Base-by-base conservation (phyloP, 2,797 vertebrate genomes). In the Florisuga fusca region DNA sequence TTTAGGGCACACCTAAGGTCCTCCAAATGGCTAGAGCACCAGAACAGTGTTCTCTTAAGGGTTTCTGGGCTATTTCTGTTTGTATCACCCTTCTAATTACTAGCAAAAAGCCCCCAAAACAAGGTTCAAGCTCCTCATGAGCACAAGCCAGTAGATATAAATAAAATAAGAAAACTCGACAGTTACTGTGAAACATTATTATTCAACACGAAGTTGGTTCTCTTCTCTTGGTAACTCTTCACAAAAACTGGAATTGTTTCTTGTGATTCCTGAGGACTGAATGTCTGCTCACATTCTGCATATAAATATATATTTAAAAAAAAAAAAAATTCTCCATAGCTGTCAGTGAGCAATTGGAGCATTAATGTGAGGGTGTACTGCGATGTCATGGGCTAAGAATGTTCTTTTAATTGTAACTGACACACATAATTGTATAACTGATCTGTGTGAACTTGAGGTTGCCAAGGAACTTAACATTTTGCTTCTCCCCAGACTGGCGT, bases 321-420 rank as follows among this genome's bases (percentile, higher is more conserved):
- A 91, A 26, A 33, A 91, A 80, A 87, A 36, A 36, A 88, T 34
- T 68, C 89, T 95, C 95, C 94, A 58, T 92, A 86, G 84, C 80
- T 95, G 80, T 84, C 93, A 95, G 90, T 34, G 78, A 92, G 94
- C 85, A 90, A 91, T 17, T 18, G 83, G 95, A 96, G 95, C 93
- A 96, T 45, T 80, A 4, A 69, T 87, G 77, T 80, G 94, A 97
- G 93, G 96, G 95, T 96, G 95, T 77, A 93, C 68, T 93, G 92
- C 22, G 59, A 89, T 83, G 96, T 97, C 97, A 98, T 62, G 88
- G 95, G 95, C 95, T 97, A 97, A 97, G 97, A 98, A 98, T 98
- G 97, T 95, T 96, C 97, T 97, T 96, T 97, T 98, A 98, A 98
- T 98, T 98, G 97, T 97, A 98, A 97, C 92, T 96, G 97, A 97